A percentile compares a stretch with the other conserved stretches of the same genome.
Evolutionary conservation across 2,113 vertebrate genomes (phyloP).

Genomic region (Triplophysa siluroides): DNA sequence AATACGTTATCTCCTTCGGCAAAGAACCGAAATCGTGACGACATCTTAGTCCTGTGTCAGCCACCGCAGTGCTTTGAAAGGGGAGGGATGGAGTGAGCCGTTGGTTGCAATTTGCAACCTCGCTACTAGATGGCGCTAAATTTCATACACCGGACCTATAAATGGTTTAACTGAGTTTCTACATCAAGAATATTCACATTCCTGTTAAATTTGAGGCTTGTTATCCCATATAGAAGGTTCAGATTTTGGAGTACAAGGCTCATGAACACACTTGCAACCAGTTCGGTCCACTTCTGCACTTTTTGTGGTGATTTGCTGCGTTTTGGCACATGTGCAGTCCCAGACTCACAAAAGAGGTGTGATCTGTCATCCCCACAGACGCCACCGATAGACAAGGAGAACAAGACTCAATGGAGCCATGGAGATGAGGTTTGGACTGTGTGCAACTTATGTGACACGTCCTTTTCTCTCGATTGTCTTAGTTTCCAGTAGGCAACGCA

Average conservation of each 20-base stretch:
- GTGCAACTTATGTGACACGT: slow-evolving; percentile 16
- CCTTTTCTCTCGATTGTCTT: not conserved
- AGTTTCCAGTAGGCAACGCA: slow-evolving; percentile 18
- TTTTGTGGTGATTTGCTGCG: slow-evolving; percentile 41
- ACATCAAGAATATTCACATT: not conserved
- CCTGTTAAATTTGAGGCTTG: not conserved
- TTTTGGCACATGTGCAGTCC: slow-evolving; percentile 45
- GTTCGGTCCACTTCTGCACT: slow-evolving; percentile 4
- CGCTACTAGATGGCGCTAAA: no score
- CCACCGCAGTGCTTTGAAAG: no score
- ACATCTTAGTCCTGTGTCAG: no score
- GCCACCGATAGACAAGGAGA: slow-evolving; percentile 31
- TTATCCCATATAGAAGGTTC: not conserved
- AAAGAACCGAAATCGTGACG: no score
- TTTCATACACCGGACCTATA: no score
- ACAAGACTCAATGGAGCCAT: slow-evolving; percentile 41
- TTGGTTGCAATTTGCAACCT: no score
- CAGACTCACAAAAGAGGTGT: slow-evolving; percentile 48
- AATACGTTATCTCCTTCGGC: no score
- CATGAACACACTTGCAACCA: not conserved
- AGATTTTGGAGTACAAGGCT: not conserved
- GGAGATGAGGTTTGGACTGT: slow-evolving; percentile 47
- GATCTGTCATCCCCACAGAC: slow-evolving; percentile 51
- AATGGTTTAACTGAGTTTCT: no score
- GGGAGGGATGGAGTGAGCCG: no score